These are phyloP conservation scores for Falco cherrug DNA, from an alignment of 2,797 vertebrate genomes.

Conservation along the genomic window DNA sequence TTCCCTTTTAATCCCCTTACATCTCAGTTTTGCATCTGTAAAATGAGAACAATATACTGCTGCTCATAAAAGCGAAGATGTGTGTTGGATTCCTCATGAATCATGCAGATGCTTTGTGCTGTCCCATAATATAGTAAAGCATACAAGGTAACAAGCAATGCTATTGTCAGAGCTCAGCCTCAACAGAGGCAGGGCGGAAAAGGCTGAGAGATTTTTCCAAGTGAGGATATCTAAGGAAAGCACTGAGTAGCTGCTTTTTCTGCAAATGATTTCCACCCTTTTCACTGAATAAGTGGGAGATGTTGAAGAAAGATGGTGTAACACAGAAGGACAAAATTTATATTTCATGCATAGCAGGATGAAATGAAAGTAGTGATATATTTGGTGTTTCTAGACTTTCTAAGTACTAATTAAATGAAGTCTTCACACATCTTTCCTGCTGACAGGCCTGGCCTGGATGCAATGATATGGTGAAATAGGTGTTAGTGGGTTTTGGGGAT, in stretches of 20 bases:
- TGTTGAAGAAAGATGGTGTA: not conserved
- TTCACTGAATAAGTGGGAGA: not conserved
- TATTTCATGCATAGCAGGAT: not conserved
- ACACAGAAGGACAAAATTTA: not conserved
- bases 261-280: not conserved
- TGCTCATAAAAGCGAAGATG: constrained; percentile 25
- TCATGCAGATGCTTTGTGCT: constrained; percentile 39
- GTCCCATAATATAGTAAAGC: not conserved
- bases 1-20: not conserved
- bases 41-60: constrained; percentile 27
- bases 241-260: not conserved
- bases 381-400: not conserved
- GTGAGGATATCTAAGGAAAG: not conserved
- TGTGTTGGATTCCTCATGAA: constrained; percentile 37
- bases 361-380: not conserved
- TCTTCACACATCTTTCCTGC: not conserved
- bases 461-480: rapidly evolving
- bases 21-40: constrained; percentile 53
- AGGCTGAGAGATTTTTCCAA: not conserved
- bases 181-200: not conserved
- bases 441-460: not conserved
- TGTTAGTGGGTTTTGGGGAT: not conserved
- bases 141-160: not conserved
- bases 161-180: constrained; percentile 12
- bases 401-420: not conserved